A percentile compares a stretch with the other conserved stretches of the same genome.
phyloP scores from a whole-genome alignment of 2,113 vertebrate species.

The Microcebus ravelobensis region DNA sequence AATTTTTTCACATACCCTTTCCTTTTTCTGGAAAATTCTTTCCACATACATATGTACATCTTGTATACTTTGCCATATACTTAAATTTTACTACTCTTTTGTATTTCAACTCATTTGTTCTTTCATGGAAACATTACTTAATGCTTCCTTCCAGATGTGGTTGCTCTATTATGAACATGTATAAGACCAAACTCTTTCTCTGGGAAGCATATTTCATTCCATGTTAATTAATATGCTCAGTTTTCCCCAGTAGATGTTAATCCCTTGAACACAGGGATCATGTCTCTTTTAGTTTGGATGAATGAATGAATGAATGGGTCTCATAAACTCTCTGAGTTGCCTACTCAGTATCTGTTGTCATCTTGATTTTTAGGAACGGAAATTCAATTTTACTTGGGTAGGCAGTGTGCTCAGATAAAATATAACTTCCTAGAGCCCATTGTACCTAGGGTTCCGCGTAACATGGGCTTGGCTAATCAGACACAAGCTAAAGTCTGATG shows the following conservation, averaged over 20 bases:
- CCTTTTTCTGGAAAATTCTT: neutral
- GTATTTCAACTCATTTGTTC: neutral
- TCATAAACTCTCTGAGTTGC: neutral
- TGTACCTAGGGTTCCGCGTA: neutral
- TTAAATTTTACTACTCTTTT: conserved; percentile 1
- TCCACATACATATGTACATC: neutral
- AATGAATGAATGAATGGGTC: neutral
- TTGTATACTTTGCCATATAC: neutral
- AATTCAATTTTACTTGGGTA: neutral
- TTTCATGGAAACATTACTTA: neutral
- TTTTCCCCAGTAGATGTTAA: neutral
- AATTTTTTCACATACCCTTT: neutral
- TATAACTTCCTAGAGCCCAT: neutral
- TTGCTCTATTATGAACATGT: neutral
- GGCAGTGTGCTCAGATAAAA: neutral
- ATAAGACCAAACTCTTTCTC: neutral
- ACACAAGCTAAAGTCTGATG: neutral
- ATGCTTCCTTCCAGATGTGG: neutral
- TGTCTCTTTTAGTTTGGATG: neutral
- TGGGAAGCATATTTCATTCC: neutral
- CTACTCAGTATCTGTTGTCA: neutral
- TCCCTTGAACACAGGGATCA: neutral
- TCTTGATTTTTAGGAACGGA: neutral
- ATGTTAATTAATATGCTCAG: neutral
- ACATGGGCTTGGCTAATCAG: neutral